A percentile compares a stretch with the other conserved stretches of the same genome.
These are phyloP conservation scores for Actinia equina DNA, from an alignment of 64 coral and sea anemone species.

Conservation along the genomic window DNA sequence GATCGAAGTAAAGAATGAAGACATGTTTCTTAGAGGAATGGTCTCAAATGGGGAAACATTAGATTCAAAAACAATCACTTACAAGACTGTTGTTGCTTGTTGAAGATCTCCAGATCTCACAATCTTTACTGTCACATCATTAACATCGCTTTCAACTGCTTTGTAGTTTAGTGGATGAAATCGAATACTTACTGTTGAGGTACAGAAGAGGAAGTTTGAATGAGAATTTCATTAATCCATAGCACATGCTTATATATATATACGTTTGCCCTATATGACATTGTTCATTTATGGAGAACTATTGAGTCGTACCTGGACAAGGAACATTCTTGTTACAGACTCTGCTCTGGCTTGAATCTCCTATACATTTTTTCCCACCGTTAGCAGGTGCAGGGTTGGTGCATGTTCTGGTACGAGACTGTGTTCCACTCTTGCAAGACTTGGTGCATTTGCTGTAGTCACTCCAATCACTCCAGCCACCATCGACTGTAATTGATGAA, in stretches of 20 bases:
- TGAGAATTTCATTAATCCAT: no score
- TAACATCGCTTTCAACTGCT: background rate
- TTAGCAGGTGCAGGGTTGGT: constrained; percentile 17
- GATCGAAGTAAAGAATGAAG: background rate
- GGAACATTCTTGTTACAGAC: no score
- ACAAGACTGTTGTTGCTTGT: background rate
- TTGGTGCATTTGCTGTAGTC: constrained; percentile 11
- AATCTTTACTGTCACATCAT: background rate
- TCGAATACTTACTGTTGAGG: background rate
- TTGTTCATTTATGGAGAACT: no score
- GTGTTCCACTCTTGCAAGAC: constrained; percentile 19
- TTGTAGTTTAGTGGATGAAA: background rate
- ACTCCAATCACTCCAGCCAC: background rate
- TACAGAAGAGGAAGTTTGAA: background rate
- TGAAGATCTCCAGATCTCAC: background rate
- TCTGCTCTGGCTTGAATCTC: background rate
- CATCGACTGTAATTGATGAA: constrained; percentile 13
- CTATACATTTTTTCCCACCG: background rate
- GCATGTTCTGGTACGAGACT: constrained; percentile 13
- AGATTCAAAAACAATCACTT: background rate
- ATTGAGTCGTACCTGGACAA: background rate
- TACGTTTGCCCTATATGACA: no score
- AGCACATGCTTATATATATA: no score
- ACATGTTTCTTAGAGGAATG: background rate
- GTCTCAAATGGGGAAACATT: background rate